Conservation (phyloP, 2,797 vertebrate species). For the Prionace glauca region DNA sequence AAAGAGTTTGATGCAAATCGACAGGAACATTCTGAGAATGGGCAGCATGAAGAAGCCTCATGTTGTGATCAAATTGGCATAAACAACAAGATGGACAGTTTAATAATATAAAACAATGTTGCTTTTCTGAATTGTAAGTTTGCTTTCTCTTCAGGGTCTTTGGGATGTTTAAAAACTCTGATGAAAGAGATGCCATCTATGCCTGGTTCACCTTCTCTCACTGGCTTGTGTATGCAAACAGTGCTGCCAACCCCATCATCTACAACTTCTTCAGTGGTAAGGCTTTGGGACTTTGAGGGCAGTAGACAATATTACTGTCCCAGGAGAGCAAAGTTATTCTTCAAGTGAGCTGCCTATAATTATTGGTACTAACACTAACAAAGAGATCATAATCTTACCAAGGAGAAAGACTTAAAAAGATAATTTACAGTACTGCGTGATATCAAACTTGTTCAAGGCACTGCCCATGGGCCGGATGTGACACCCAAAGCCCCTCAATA, state of each 20-base stretch:
- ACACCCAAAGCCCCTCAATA: too few relatives aligned
- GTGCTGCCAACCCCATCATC: constrained; percentile 52
- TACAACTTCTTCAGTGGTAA: constrained; percentile 53
- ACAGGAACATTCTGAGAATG: too few relatives aligned
- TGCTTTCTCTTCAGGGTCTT: constrained; percentile 45
- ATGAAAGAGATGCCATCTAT: constrained; percentile 48
- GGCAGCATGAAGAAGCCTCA: background rate
- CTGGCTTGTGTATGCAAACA: constrained; percentile 53
- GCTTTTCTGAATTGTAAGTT: background rate
- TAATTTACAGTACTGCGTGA: background rate
- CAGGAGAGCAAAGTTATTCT: background rate
- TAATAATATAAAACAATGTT: background rate
- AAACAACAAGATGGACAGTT: background rate
- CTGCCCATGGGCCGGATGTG: too few relatives aligned
- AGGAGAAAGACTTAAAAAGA: background rate
- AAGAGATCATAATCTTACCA: background rate
- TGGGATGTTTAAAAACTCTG: constrained; percentile 48
- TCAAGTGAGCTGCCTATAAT: background rate
- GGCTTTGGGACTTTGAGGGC: background rate
- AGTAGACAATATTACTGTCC: background rate
- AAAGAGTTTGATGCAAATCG: too few relatives aligned
- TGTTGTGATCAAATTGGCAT: background rate
- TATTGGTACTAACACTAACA: background rate
- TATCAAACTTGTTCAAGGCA: background rate
- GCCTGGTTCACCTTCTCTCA: constrained; percentile 54